Evolutionary conservation across 2,888 invertebrate genomes (phyloP).

Genomic region (Protonemura montana): DNA sequence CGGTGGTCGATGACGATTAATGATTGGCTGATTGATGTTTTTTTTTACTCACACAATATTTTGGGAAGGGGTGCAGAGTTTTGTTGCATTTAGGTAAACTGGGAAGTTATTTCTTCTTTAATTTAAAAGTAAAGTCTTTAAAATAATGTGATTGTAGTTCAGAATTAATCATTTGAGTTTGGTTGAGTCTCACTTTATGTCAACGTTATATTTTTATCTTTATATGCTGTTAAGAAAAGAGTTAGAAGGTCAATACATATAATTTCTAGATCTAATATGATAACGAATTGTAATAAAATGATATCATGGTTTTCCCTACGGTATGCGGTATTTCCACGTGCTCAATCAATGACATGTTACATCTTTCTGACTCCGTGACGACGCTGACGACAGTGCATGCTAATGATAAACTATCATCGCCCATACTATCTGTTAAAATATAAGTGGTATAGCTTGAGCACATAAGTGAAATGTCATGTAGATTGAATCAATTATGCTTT

Average conservation of each 20-base stretch:
- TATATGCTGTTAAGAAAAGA: no score
- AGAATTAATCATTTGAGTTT: no score
- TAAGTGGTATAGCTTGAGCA: background rate
- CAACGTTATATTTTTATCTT: no score
- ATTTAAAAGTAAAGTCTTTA: no score
- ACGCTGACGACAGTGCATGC: background rate
- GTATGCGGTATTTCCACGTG: background rate
- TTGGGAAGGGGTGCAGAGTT: background rate
- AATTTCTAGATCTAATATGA: no score
- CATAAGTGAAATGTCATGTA: slow-evolving; percentile 7
- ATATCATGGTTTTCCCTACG: background rate
- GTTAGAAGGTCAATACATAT: no score
- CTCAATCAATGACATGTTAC: background rate
- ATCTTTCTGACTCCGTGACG: background rate
- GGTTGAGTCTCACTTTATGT: no score
- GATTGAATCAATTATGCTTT: background rate
- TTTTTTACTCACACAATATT: background rate
- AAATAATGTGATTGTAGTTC: no score
- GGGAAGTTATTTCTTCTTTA: no score
- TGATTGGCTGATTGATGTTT: background rate
- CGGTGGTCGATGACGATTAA: background rate
- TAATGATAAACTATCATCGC: background rate
- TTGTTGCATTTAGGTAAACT: no score
- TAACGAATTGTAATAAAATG: background rate
- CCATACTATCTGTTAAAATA: background rate